These are phyloP conservation scores for Nycticryphes semicollaris DNA, from an alignment of 2,113 vertebrate species.

Conservation along the genomic window DNA sequence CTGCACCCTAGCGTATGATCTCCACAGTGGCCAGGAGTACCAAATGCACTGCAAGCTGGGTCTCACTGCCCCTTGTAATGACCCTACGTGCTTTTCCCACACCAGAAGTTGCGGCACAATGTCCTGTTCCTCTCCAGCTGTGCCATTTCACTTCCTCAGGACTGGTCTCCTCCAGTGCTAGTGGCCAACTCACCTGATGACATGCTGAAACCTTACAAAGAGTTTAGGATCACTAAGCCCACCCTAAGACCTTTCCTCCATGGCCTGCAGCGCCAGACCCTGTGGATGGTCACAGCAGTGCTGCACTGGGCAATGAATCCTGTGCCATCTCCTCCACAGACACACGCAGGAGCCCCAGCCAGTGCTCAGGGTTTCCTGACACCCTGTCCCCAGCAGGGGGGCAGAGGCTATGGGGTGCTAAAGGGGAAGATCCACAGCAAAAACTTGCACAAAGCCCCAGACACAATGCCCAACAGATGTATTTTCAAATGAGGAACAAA, in stretches of 20 bases:
- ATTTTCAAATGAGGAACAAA: background rate
- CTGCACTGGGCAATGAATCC: background rate
- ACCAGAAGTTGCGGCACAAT: background rate
- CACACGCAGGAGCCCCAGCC: background rate
- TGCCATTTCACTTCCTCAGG: background rate
- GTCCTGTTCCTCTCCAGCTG: background rate
- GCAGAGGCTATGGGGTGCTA: background rate
- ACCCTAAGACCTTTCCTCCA: background rate
- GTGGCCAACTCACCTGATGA: rapidly evolving
- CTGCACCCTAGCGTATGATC: background rate
- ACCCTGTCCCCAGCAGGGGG: rapidly evolving
- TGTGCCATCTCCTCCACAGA: background rate
- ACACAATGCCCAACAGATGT: background rate
- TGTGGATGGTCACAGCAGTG: background rate
- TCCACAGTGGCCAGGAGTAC: background rate
- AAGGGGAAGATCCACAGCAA: background rate
- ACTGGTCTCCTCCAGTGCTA: background rate
- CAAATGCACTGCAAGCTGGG: background rate
- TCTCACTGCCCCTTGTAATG: background rate
- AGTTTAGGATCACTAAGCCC: background rate
- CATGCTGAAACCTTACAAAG: background rate
- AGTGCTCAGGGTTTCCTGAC: background rate
- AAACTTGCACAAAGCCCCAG: background rate
- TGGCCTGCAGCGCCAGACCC: background rate
- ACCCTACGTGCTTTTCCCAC: background rate